Conservation (phyloP, 2,113 vertebrate species). For the Perca schrenkii region DNA sequence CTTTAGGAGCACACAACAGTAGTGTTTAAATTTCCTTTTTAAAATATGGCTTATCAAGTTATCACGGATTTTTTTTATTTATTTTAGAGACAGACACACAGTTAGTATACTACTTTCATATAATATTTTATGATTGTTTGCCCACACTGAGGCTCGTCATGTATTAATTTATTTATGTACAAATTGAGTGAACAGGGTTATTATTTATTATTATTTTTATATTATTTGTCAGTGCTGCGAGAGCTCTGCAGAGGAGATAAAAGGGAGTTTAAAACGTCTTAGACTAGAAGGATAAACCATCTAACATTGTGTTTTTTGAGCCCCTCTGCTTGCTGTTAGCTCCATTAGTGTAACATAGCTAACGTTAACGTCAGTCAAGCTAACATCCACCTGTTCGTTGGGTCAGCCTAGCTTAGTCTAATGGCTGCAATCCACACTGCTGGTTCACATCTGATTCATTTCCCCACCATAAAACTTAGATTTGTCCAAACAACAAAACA, state of each 20-base stretch:
- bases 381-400: slow-evolving; percentile 39
- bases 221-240: slow-evolving; percentile 56
- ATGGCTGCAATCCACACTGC: slow-evolving; percentile 50
- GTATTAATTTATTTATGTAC: slow-evolving; percentile 74
- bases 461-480: slow-evolving; percentile 27
- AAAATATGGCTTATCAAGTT: slow-evolving; percentile 88
- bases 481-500: slow-evolving; percentile 32
- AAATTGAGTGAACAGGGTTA: slow-evolving; percentile 59
- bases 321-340: slow-evolving; percentile 55
- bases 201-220: no score
- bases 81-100: slow-evolving; percentile 77
- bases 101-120: slow-evolving; percentile 65
- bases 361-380: slow-evolving; percentile 40
- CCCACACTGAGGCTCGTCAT: slow-evolving; percentile 60
- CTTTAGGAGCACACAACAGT: slow-evolving; percentile 70
- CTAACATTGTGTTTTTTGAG: slow-evolving; percentile 46
- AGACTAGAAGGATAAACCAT: slow-evolving; percentile 62
- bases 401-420: slow-evolving; percentile 46
- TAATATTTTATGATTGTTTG: slow-evolving; percentile 73
- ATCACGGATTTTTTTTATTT: slow-evolving; percentile 69
- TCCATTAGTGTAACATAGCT: slow-evolving; percentile 37
- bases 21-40: slow-evolving; percentile 77
- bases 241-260: slow-evolving; percentile 58
- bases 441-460: slow-evolving; percentile 40
- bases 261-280: slow-evolving; percentile 66